Conservation (phyloP, 2,113 vertebrate genomes). For the human (Homo sapiens) region DNA sequence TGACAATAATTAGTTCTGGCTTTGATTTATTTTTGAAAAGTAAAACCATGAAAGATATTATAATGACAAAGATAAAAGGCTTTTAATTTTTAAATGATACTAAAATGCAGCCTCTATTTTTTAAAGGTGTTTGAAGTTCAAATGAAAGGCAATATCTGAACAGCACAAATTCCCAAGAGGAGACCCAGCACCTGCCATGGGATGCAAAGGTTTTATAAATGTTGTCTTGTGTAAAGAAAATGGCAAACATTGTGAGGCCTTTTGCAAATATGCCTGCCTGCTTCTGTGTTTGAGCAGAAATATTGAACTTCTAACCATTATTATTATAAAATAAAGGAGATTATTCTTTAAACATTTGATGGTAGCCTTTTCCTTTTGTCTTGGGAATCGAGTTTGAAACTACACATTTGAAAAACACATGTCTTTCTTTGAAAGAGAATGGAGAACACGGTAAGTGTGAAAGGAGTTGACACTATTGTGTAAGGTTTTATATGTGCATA, state of each 20-base stretch:
- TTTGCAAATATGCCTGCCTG: conserved; percentile 84
- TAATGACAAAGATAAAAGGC: conserved; percentile 73
- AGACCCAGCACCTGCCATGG: conserved; percentile 71
- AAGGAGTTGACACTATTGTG: background rate
- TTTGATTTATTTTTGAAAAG: conserved; percentile 73
- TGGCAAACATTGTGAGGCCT: conserved; percentile 83
- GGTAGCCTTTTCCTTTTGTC: conserved; percentile 55
- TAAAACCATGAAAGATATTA: conserved; percentile 67
- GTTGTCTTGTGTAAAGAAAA: conserved; percentile 82
- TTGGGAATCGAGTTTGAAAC: conserved; percentile 74
- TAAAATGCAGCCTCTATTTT: conserved; percentile 71
- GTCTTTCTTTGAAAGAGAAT: conserved; percentile 39
- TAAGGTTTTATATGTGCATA: background rate
- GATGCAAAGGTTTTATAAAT: conserved; percentile 86
- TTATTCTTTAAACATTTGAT: conserved; percentile 80
- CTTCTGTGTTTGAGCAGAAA: conserved; percentile 86
- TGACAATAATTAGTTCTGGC: conserved; percentile 38
- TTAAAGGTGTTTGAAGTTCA: conserved; percentile 82
- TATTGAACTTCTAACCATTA: conserved; percentile 84
- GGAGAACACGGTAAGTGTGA: background rate
- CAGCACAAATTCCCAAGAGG: conserved; percentile 76
- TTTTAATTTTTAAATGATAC: conserved; percentile 80
- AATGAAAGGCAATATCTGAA: conserved; percentile 84
- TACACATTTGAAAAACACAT: conserved; percentile 35
- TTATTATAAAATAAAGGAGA: conserved; percentile 81